phyloP scores from a whole-genome alignment of 2,888 invertebrate genomes.

The Brachyptera risi region DNA sequence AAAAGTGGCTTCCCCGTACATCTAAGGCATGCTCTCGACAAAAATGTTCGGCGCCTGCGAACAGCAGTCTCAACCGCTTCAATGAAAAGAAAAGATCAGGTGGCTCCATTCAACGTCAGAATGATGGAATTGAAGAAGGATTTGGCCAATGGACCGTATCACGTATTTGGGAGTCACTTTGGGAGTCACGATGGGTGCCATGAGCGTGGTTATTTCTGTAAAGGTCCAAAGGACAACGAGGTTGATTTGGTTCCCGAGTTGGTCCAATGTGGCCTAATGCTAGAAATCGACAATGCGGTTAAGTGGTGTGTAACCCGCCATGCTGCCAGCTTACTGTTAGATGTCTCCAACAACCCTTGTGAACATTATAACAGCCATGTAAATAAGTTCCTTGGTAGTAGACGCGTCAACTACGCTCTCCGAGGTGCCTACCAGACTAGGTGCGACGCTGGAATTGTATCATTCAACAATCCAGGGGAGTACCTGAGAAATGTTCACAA shows the following conservation, averaged over 20 bases:
- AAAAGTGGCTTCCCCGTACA: neutral
- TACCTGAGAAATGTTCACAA: neutral
- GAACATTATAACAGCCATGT: neutral
- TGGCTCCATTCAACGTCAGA: neutral
- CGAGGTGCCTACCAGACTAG: no score
- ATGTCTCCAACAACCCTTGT: neutral
- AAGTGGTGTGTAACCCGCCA: neutral
- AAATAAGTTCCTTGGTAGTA: no score
- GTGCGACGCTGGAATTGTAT: neutral
- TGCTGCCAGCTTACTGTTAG: neutral
- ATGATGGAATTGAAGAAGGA: neutral
- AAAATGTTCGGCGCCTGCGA: neutral
- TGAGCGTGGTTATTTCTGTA: neutral
- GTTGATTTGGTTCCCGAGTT: neutral
- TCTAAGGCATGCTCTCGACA: neutral
- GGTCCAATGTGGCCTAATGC: neutral
- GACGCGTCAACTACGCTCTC: no score
- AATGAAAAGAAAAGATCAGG: neutral
- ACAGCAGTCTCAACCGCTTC: neutral
- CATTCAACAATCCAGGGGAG: neutral
- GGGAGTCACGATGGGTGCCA: neutral
- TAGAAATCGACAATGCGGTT: neutral
- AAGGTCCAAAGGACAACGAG: neutral
- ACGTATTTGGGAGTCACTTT: neutral
- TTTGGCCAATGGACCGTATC: neutral